A percentile compares a stretch with the other conserved stretches of the same genome.
phyloP scores from a whole-genome alignment of 2,797 vertebrate species.

The Poeciliopsis gracilis region DNA sequence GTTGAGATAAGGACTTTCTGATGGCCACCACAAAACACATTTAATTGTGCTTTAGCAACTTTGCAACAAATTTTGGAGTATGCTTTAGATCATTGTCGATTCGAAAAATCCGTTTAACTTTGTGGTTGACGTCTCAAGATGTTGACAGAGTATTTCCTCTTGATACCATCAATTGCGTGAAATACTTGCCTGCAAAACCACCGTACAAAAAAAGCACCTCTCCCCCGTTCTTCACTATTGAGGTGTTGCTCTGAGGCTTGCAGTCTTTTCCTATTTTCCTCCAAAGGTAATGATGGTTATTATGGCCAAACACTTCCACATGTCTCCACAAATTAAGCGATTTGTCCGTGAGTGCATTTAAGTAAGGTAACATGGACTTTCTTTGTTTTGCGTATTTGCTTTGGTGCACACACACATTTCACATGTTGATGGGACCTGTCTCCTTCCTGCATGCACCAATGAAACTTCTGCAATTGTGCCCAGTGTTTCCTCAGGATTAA shows the following conservation, averaged over 20 bases:
- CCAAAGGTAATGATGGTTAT: not conserved
- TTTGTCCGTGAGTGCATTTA: not conserved
- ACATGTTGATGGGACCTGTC: not conserved
- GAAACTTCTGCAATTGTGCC: not conserved
- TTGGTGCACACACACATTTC: not conserved
- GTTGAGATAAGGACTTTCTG: not conserved
- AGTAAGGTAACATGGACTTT: not conserved
- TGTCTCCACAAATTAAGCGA: not conserved
- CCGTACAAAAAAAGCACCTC: not conserved
- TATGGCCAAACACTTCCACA: not conserved
- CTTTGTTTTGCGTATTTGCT: not conserved
- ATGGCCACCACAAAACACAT: not conserved
- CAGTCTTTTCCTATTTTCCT: not conserved
- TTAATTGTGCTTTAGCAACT: not conserved
- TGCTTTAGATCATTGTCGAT: not conserved
- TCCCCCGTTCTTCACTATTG: not conserved
- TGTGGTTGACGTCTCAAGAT: not conserved
- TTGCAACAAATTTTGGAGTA: not conserved
- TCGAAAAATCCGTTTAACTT: not conserved
- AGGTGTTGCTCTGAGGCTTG: not conserved
- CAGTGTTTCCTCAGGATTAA: constrained; percentile 23
- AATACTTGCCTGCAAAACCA: not conserved
- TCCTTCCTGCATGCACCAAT: not conserved
- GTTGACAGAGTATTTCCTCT: not conserved
- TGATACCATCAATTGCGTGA: not conserved